A percentile compares a stretch with the other conserved stretches of the same genome.
Conservation (phyloP, 2,888 invertebrate genomes). For the Parnassius apollo region DNA sequence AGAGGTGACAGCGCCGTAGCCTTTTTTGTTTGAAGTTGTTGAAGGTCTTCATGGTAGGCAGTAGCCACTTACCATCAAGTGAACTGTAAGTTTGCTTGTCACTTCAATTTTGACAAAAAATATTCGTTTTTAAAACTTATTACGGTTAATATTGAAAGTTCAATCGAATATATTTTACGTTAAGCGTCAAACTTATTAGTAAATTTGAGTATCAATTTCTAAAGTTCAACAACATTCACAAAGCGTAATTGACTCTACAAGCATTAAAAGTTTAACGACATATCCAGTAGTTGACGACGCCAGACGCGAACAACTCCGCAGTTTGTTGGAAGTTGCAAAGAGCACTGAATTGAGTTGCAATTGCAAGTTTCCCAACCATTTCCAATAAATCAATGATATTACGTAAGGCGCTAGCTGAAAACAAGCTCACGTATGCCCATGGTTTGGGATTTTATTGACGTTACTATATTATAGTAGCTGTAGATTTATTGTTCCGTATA, state of each 20-base stretch:
- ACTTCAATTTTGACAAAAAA: too few relatives aligned
- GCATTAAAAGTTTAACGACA: constrained; percentile 23
- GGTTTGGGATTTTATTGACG: constrained; percentile 20
- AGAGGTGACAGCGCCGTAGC: too few relatives aligned
- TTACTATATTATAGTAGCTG: background rate
- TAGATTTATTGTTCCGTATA: too few relatives aligned
- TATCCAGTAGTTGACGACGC: background rate
- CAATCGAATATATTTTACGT: too few relatives aligned
- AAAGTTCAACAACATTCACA: constrained; percentile 1
- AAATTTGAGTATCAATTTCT: constrained; percentile 5
- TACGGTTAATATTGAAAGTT: too few relatives aligned
- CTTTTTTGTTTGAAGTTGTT: too few relatives aligned
- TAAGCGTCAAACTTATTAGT: background rate
- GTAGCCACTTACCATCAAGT: too few relatives aligned
- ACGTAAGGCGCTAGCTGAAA: constrained; percentile 14
- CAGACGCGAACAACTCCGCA: background rate
- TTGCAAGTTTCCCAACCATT: constrained; percentile 19
- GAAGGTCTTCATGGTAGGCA: too few relatives aligned
- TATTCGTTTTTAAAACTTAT: too few relatives aligned
- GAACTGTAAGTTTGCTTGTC: too few relatives aligned
- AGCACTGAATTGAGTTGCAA: constrained; percentile 3
- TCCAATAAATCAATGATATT: constrained; percentile 28
- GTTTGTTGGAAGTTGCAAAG: constrained; percentile 6
- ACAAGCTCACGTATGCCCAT: constrained; percentile 18
- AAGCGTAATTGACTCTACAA: constrained; percentile 21